phyloP scores from a whole-genome alignment of 2,888 invertebrate genomes.

The Epiblema foenella region DNA sequence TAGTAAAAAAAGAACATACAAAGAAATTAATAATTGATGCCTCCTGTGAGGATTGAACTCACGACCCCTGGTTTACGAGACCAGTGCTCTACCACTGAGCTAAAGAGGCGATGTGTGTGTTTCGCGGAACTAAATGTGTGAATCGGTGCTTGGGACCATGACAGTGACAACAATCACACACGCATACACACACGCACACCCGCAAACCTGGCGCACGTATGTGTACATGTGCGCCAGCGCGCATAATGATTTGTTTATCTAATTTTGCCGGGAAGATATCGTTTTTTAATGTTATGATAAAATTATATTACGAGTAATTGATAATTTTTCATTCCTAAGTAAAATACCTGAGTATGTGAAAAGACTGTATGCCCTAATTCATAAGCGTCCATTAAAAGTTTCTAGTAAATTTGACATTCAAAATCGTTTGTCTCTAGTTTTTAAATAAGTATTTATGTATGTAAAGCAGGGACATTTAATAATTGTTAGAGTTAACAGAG shows the following conservation, averaged over 20 bases:
- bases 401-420: background rate
- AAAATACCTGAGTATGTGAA: too few relatives aligned
- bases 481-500: too few relatives aligned
- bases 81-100: conserved; percentile 92
- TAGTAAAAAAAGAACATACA: background rate
- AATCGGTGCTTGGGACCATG: background rate
- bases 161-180: background rate
- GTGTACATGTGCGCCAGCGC: background rate
- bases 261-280: background rate
- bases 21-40: conserved; percentile 62
- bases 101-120: conserved; percentile 84
- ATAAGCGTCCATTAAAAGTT: background rate
- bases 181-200: background rate
- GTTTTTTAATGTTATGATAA: background rate
- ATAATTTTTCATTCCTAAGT: background rate
- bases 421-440: too few relatives aligned
- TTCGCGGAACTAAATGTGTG: conserved; percentile 1
- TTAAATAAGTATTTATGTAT: too few relatives aligned
- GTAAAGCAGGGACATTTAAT: too few relatives aligned
- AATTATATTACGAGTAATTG: background rate
- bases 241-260: background rate
- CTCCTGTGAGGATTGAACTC: conserved; percentile 91
- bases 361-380: background rate
- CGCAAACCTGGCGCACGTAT: background rate
- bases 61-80: conserved; percentile 92